phyloP scores from a whole-genome alignment of 2,888 invertebrate genomes.

The Tachina fera region DNA sequence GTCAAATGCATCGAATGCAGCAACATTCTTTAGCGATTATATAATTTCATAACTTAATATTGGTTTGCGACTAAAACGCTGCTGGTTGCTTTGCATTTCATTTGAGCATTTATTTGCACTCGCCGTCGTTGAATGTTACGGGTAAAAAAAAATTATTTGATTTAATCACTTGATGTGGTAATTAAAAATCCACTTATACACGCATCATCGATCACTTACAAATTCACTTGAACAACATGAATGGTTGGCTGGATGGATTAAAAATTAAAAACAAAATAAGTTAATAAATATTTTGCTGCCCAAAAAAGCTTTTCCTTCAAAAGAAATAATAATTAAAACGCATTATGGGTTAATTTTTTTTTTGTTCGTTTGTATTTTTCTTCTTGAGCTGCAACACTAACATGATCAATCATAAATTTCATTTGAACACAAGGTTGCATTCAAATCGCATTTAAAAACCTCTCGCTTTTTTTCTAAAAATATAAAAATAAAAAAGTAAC shows the following conservation, averaged over 20 bases:
- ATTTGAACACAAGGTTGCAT: constrained; percentile 62
- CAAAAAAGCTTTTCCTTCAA: constrained; percentile 58
- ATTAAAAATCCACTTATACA: constrained; percentile 67
- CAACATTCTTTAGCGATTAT: constrained; percentile 35
- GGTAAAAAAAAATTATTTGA: constrained; percentile 14
- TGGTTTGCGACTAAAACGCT: background rate
- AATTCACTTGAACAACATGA: constrained; percentile 27
- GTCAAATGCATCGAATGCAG: constrained; percentile 1
- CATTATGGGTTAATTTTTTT: constrained; percentile 23
- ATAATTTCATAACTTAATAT: constrained; percentile 34
- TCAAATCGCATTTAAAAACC: constrained; percentile 36
- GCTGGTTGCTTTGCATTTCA: background rate
- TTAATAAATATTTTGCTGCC: constrained; percentile 24
- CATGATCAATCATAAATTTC: constrained; percentile 69
- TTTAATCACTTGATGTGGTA: constrained; percentile 64
- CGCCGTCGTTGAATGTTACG: background rate
- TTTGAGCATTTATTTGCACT: background rate
- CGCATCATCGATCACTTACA: constrained; percentile 69
- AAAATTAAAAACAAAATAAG: constrained; percentile 3
- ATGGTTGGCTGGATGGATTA: constrained; percentile 48
- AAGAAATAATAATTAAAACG: constrained; percentile 61
- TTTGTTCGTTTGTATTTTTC: background rate
- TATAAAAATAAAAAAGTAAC: background rate
- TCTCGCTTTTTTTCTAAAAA: constrained; percentile 51
- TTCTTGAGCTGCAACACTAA: constrained; percentile 28